Evolutionary conservation across 2,797 vertebrate genomes (phyloP).

Genomic region (Sparus aurata): DNA sequence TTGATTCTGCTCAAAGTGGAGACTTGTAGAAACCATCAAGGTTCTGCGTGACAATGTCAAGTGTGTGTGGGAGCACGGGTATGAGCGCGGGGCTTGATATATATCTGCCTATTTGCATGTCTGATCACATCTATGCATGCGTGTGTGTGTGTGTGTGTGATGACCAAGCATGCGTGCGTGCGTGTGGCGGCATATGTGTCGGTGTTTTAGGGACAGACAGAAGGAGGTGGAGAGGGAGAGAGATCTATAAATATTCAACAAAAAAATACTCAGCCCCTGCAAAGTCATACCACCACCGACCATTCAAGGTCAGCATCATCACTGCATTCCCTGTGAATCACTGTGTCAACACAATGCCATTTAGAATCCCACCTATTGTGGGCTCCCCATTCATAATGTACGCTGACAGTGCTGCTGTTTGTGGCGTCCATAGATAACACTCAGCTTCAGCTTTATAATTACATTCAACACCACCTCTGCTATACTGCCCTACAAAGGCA

Average conservation of each 20-base stretch:
- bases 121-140: constrained; percentile 25
- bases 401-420: constrained; percentile 8
- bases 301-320: constrained; percentile 63
- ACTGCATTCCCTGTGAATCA: constrained; percentile 37
- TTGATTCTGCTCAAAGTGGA: constrained; percentile 31
- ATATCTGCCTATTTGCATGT: constrained; percentile 34
- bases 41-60: constrained; percentile 34
- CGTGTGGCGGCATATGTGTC: constrained; percentile 35
- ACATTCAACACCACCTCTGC: not conserved
- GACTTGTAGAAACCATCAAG: constrained; percentile 40
- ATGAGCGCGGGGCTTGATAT: not conserved
- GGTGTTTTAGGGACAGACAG: constrained; percentile 48
- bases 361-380: constrained; percentile 10
- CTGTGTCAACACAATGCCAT: constrained; percentile 33
- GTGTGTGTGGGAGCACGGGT: constrained; percentile 8
- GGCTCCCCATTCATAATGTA: constrained; percentile 26
- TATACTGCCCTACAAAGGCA: not conserved
- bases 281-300: constrained; percentile 65
- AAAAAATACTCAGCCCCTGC: constrained; percentile 60
- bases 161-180: not conserved
- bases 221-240: constrained; percentile 22
- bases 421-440: not conserved
- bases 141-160: no score
- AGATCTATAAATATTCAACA: constrained; percentile 76
- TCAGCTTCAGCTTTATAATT: constrained; percentile 4